Conservation (phyloP, 2,888 invertebrate species). For the Listrodromus nycthemerus region DNA sequence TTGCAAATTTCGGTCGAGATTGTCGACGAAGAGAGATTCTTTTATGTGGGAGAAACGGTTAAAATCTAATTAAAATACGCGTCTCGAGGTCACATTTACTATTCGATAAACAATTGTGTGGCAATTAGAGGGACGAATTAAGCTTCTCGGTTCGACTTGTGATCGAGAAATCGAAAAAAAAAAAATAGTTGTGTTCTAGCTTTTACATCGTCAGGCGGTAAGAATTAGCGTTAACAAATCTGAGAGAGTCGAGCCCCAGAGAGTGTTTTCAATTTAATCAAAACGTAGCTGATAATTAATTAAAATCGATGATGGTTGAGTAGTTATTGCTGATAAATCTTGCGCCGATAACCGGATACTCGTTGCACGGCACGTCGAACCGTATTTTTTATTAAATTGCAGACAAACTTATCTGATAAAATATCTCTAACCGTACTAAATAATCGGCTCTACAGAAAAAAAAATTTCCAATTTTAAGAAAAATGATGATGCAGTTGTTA, state of each 20-base stretch:
- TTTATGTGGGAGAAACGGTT: background rate
- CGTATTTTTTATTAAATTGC: constrained; percentile 58
- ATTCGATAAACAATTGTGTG: constrained; percentile 5
- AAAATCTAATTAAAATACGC: background rate
- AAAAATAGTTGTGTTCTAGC: constrained; percentile 6
- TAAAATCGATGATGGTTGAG: constrained; percentile 41
- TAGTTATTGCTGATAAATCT: constrained; percentile 46
- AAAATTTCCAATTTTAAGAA: constrained; percentile 56
- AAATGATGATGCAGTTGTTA: constrained; percentile 72
- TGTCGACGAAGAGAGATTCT: background rate
- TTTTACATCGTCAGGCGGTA: constrained; percentile 43
- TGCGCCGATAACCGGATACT: constrained; percentile 21
- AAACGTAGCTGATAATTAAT: constrained; percentile 55
- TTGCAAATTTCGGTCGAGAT: background rate
- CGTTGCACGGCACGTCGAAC: constrained; percentile 58
- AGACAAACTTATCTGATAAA: constrained; percentile 50
- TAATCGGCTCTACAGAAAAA: constrained; percentile 69
- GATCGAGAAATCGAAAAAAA: background rate
- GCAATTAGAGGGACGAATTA: background rate
- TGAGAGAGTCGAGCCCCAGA: constrained; percentile 7
- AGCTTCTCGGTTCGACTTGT: background rate
- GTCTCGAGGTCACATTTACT: background rate
- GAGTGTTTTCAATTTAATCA: constrained; percentile 28
- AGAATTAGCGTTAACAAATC: constrained; percentile 20
- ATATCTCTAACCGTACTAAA: constrained; percentile 61